Conservation (phyloP, 2,888 invertebrate species). For the Ptilodon capucinus region DNA sequence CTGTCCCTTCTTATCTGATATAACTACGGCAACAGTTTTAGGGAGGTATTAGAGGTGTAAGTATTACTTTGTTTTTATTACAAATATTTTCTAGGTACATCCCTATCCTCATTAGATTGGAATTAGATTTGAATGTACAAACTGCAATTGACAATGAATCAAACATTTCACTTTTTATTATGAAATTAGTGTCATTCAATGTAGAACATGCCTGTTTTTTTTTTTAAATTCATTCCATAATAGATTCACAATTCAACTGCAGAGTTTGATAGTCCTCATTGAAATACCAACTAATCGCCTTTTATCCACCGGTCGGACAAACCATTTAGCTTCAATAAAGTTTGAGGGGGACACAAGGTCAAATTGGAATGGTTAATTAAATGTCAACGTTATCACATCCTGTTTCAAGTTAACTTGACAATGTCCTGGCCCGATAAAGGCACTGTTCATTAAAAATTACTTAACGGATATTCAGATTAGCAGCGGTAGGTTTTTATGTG, state of each 20-base stretch:
- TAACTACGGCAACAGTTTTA: not conserved
- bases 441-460: constrained; percentile 5
- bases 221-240: constrained; percentile 8
- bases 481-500: not conserved
- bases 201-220: constrained; percentile 2
- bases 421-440: constrained; percentile 6
- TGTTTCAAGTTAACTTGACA: constrained; percentile 15
- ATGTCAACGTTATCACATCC: constrained; percentile 29
- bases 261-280: constrained; percentile 24
- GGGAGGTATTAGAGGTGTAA: no score
- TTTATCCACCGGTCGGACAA: not conserved
- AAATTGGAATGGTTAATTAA: constrained; percentile 29
- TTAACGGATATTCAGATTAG: not conserved
- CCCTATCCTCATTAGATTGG: not conserved
- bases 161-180: not conserved
- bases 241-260: constrained; percentile 28
- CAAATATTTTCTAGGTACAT: not conserved
- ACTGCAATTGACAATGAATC: constrained; percentile 65
- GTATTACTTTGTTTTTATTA: not conserved
- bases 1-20: not conserved
- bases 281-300: not conserved
- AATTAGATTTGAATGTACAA: constrained; percentile 37
- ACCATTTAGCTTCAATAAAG: constrained; percentile 43
- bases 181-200: constrained; percentile 1
- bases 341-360: constrained; percentile 37